Percentiles rank a stretch among this genome's conserved stretches.
Evolutionary conservation across 1,140 invertebrate genomes (phyloP).

Genomic region (Drosophila pandora): DNA sequence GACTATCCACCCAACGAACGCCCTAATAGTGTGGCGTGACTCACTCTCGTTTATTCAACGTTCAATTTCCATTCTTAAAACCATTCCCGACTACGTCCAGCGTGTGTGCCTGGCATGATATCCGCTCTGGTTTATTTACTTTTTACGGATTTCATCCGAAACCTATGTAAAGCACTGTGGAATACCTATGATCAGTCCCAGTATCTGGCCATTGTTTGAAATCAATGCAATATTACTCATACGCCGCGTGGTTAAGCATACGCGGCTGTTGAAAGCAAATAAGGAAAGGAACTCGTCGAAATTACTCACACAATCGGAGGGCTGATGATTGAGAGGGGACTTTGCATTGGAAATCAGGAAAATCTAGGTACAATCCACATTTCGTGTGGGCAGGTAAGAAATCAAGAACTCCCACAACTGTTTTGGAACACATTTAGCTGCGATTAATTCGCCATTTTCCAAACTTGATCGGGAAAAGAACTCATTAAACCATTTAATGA

Average conservation of each 20-base stretch:
- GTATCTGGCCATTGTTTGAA: constrained; percentile 53
- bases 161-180: constrained; percentile 15
- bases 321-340: constrained; percentile 31
- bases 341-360: constrained; percentile 32
- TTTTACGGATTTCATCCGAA: constrained; percentile 47
- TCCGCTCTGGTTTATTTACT: constrained; percentile 57
- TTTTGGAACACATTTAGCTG: constrained; percentile 6
- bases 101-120: constrained; percentile 35
- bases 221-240: constrained; percentile 65
- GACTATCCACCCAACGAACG: constrained; percentile 6
- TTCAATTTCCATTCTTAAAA: constrained; percentile 2
- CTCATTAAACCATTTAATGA: constrained; percentile 22
- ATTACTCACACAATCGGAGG: constrained; percentile 46
- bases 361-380: neutral
- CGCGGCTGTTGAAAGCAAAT: constrained; percentile 13
- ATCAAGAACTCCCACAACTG: constrained; percentile 25
- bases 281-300: constrained; percentile 19
- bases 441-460: constrained; percentile 22
- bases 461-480: constrained; percentile 1
- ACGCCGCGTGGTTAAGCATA: constrained; percentile 26
- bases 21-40: constrained; percentile 53
- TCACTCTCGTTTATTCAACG: constrained; percentile 35
- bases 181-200: constrained; percentile 21
- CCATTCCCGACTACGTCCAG: constrained; percentile 1
- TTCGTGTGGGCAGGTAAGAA: constrained; percentile 6